Evolutionary conservation across 2,797 vertebrate genomes (phyloP), one percentile per base, ranked within the genome.

Genomic region (Sebastes paucispinis): DNA sequence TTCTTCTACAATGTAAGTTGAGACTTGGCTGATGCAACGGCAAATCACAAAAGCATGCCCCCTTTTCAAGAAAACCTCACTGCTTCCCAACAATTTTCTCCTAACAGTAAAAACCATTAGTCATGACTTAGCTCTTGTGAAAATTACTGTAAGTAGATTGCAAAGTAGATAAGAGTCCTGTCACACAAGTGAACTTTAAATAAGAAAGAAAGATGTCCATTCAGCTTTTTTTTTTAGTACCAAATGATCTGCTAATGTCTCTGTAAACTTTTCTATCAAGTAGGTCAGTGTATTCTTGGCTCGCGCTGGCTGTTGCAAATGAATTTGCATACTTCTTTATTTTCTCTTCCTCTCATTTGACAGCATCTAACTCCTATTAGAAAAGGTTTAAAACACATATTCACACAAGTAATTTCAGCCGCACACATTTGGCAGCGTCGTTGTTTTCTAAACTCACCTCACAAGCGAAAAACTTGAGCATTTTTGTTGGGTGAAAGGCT

Each of bases 1-100:
- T 59, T 77, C 80, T 79, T 82, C 69, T 58, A 16, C 55, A 79
- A 2, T 75, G 86, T 81, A 88, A 90, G 75, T 29, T 74, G 69
- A 91, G 82, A 87, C 78, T 50, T 72, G 69, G 57, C 78, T 86
- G 77, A 88, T 77, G 77, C 64, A 87, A 70, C 64, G 73, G 65
- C 34, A 84, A 88, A 92, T 88, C 84, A 82, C 76, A 86, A 89
- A 89, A 73, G 75, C 75, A 85, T 88, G 81, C 11, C 69, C 39
- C 24, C 12, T 68, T 82, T 80, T 59, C 5, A 74, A 63, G 24
- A 69, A 79, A 88, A 25, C 58, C 58, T 74, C 59, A 29, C 10
- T 58, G 57, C 77, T 29, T 73, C 27, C 62, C 57, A 54, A 77
- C 64, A 60, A 54, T 59, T 77, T 86, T 43, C n/a, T 31, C 57